Evolutionary conservation across 2,888 invertebrate species (phyloP).

Genomic region (Lasius fuliginosus): DNA sequence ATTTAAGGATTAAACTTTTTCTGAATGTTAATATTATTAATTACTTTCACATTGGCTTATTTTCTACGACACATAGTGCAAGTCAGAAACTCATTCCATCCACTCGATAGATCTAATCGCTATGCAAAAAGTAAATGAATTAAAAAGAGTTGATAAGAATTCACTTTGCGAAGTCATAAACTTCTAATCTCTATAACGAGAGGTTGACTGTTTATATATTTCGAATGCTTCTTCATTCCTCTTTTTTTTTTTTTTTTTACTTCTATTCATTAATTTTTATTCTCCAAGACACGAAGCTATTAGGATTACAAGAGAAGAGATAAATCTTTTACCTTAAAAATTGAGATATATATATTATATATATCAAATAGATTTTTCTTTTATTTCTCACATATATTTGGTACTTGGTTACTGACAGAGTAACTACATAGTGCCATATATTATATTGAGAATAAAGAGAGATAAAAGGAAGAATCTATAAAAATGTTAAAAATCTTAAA

Average conservation of each 20-base stretch:
- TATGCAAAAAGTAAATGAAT: conserved; percentile 35
- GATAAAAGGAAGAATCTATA: conserved; percentile 10
- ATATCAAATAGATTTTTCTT: not conserved
- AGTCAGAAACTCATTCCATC: conserved; percentile 14
- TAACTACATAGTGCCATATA: not conserved
- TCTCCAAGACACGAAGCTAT: not conserved
- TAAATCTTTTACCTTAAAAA: not conserved
- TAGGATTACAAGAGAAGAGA: conserved; percentile 13
- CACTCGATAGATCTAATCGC: conserved; percentile 15
- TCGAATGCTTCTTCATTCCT: not conserved
- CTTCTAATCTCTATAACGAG: conserved; percentile 17
- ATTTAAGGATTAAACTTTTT: conserved; percentile 24
- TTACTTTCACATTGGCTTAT: conserved; percentile 48
- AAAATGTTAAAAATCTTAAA: conserved; percentile 24
- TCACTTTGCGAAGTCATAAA: conserved; percentile 8
- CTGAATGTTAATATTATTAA: conserved; percentile 30
- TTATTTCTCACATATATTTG: not conserved
- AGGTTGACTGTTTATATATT: not conserved
- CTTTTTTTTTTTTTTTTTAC: not conserved
- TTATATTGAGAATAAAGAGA: conserved; percentile 33
- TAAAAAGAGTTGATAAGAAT: conserved; percentile 48
- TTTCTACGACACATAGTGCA: conserved; percentile 28
- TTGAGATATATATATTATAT: not conserved
- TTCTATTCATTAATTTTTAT: not conserved
- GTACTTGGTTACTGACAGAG: conserved; percentile 13